Base-by-base conservation (phyloP, 2,113 vertebrate species). In the Thermophis baileyi region DNA sequence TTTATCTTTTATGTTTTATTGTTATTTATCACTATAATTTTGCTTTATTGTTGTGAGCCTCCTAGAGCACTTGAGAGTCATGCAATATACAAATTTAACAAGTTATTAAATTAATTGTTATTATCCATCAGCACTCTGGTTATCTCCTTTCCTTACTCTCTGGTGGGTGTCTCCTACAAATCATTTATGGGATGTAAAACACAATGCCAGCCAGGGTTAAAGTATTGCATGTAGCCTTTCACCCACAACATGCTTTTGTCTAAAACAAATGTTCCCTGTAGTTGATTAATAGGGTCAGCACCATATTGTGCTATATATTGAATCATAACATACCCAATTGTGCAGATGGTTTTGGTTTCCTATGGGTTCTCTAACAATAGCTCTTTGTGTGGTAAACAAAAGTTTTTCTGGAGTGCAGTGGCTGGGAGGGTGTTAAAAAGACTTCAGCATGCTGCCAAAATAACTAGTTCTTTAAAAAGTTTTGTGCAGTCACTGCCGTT, bases 371-470 rank as follows among this genome's bases (percentile, higher is more conserved):
- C 50, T 25, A 14, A 47, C 25, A 11, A 14, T 55, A 88, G 46
- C 57, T 87, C 49, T 69, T 92, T 86, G 27, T n/a, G 46, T 10
- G 0, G 49, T 81, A 24, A 94, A 93, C 35, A 89, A 93, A 50
- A 40, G 85, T 20, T 54, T 89, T 86, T 89, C 12, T 85, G 63
- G 53, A 2, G 16, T 54, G 40, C 3, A 46, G 3, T 40, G 74
- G 74, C 74, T 81, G 20, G 0, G 0, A 47, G 30, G 22, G 92
- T 93, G 74, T 74, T 92, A 93, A 50, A 18, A n/a, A 74, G 89
- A 95, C 92, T 30, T 27, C 95, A 96, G 69, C 92, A 95, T 87
- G 69, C 85, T 88, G 49, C 89, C 89, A 91, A 46, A 93, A 89
- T 86, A 94, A 90, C 3, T 10, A 74, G 49, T 92, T 9, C 11